Evolutionary conservation across 2,888 invertebrate species (phyloP).

Genomic region (Plagodis pulveraria): DNA sequence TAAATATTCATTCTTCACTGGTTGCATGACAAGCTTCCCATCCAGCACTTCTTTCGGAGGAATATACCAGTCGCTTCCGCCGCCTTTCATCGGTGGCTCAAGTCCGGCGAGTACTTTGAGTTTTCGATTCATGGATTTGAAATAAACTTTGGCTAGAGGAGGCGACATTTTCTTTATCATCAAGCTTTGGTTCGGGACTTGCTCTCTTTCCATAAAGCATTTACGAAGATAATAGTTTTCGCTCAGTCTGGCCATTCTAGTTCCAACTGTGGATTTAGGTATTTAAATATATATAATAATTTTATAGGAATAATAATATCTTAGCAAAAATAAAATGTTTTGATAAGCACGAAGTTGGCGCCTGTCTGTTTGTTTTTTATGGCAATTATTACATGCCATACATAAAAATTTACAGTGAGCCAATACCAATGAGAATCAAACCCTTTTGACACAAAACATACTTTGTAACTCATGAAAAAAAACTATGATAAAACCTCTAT

Average conservation of each 20-base stretch:
- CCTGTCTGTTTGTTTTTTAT: too few species aligned
- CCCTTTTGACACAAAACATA: too few species aligned
- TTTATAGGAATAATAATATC: too few species aligned
- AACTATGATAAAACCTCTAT: too few species aligned
- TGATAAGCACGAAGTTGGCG: too few species aligned
- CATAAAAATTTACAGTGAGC: too few species aligned
- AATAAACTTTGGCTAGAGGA: constrained; percentile 67
- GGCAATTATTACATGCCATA: too few species aligned
- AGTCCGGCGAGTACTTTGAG: constrained; percentile 68
- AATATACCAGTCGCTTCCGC: constrained; percentile 69
- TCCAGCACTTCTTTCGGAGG: constrained; percentile 64
- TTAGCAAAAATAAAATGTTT: too few species aligned
- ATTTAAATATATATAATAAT: too few species aligned
- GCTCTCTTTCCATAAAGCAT: constrained; percentile 62
- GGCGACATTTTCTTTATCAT: constrained; percentile 67
- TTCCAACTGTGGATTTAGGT: background rate
- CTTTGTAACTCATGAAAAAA: too few species aligned
- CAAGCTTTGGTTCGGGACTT: constrained; percentile 69
- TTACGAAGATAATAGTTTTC: constrained; percentile 69
- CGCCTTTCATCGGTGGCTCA: constrained; percentile 70
- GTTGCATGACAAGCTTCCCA: constrained; percentile 63
- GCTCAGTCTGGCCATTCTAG: constrained; percentile 51
- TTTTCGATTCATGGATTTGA: constrained; percentile 68
- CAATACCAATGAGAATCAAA: too few species aligned
- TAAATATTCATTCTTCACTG: constrained; percentile 57